Evolutionary conservation across 1,140 invertebrate species (phyloP).

Genomic region (Drosophila pseudoananassae): DNA sequence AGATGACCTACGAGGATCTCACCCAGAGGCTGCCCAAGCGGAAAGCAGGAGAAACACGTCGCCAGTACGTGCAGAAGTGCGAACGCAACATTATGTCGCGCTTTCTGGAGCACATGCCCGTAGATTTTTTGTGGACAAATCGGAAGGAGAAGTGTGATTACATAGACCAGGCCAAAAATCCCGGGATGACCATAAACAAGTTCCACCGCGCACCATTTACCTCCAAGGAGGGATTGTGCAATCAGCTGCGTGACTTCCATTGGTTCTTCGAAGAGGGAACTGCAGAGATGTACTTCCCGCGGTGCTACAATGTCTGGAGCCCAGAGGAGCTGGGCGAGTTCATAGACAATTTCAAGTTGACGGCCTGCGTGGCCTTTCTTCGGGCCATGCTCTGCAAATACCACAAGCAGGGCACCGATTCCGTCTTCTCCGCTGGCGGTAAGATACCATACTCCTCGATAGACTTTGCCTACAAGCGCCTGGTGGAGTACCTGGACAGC

Average conservation of each 20-base stretch:
- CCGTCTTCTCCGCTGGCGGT: conserved; percentile 86
- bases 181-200: conserved; percentile 82
- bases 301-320: conserved; percentile 94
- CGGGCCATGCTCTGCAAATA: conserved; percentile 89
- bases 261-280: conserved; percentile 94
- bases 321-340: conserved; percentile 95
- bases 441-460: conserved; percentile 89
- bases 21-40: conserved; percentile 78
- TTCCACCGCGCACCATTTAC: conserved; percentile 94
- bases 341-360: conserved; percentile 94
- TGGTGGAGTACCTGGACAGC: conserved; percentile 90
- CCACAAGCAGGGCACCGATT: conserved; percentile 86
- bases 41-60: conserved; percentile 75
- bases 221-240: conserved; percentile 94
- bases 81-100: conserved; percentile 87
- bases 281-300: conserved; percentile 92
- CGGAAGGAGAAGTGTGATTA: conserved; percentile 90
- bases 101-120: conserved; percentile 88
- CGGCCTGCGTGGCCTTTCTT: conserved; percentile 92
- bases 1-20: conserved; percentile 79
- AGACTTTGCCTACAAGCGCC: conserved; percentile 91
- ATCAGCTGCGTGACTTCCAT: conserved; percentile 92
- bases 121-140: conserved; percentile 95
- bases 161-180: conserved; percentile 83
- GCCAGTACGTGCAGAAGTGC: conserved; percentile 84